Evolutionary conservation across 2,888 invertebrate species (phyloP).

Genomic region (Nysson spinosus): DNA sequence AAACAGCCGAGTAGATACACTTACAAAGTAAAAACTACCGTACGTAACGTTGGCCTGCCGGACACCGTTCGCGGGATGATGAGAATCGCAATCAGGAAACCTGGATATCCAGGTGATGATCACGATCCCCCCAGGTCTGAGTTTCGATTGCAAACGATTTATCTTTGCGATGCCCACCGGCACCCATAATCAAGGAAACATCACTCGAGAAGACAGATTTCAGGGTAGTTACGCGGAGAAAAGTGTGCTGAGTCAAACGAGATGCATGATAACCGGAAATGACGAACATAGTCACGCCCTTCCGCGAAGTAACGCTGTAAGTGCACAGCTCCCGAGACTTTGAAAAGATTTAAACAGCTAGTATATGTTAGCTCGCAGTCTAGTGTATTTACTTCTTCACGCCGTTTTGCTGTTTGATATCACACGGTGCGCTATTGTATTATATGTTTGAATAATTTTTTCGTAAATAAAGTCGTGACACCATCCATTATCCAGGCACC

Average conservation of each 20-base stretch:
- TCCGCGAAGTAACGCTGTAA: not conserved
- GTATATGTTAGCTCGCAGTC: too few relatives aligned
- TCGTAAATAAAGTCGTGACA: slow-evolving; percentile 41
- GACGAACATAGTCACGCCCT: slow-evolving; percentile 36
- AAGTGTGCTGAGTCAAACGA: slow-evolving; percentile 34
- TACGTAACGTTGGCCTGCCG: slow-evolving; percentile 5
- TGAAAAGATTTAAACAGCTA: slow-evolving; percentile 8
- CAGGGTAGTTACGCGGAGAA: slow-evolving; percentile 23
- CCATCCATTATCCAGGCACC: slow-evolving; percentile 47
- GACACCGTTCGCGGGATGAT: slow-evolving; percentile 39
- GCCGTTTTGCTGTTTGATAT: too few relatives aligned
- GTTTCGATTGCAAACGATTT: slow-evolving; percentile 55
- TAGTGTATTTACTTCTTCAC: too few relatives aligned
- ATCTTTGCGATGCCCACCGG: slow-evolving; percentile 33
- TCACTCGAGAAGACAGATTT: slow-evolving; percentile 44
- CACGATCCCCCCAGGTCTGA: slow-evolving; percentile 40
- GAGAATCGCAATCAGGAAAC: slow-evolving; percentile 47
- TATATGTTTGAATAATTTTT: too few relatives aligned
- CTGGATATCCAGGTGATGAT: slow-evolving; percentile 46
- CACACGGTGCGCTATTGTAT: slow-evolving; percentile 44
- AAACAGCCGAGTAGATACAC: not conserved
- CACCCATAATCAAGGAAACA: slow-evolving; percentile 54
- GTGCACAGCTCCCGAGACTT: not conserved
- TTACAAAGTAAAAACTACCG: slow-evolving; percentile 10
- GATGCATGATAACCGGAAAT: slow-evolving; percentile 38